Base-by-base conservation (phyloP, 2,113 vertebrate species). In the Brachypodius melanocephalos region DNA sequence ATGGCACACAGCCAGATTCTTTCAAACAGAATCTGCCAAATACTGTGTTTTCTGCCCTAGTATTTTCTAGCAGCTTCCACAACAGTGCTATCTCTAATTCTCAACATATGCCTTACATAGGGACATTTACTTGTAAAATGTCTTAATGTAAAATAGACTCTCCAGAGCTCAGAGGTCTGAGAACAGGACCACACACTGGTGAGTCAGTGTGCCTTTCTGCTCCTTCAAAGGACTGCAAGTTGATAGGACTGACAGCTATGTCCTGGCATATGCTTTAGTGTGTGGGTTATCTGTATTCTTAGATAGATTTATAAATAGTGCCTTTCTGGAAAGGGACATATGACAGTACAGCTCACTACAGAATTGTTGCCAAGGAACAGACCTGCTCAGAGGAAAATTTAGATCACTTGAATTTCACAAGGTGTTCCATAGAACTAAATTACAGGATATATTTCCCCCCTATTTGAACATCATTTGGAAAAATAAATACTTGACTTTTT, bases 201-300 rank as follows among this genome's bases (percentile, higher is more conserved):
- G 85, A 94, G 74, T 85, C 61, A 90, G 49, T 34, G 52, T 68
- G 51, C 34, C 74, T 83, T 97, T 90, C 59, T 7, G 42, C 46
- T 93, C 58, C 91, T 85, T 73, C 89, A 85, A 52, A 88, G 72
- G 86, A 62, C 59, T 75, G 52, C 54, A 89, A 46, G 61, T 82
- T 89, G 93, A 85, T 54, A 82, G 71, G 63, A 77, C 75, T 90
- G 91, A 96, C 89, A 97, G 75, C 85, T 90, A 85, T 91, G 85
- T 67, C 96, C 72, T 94, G 87, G 94, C 91, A 96, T 91, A 95
- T 85, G 93, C 75, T 95, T 93, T 85, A 74, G 71, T 77, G 91
- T 93, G 91, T 54, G 94, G 95, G 91, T 95, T 96, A 93, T 96
- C 91, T 85, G 75, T 90, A 94, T 96, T 96, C 95, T 96, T 93